Evolutionary conservation across 2,888 invertebrate genomes (phyloP), one percentile per base, ranked within the genome.

Genomic region (Polietes domitor): DNA sequence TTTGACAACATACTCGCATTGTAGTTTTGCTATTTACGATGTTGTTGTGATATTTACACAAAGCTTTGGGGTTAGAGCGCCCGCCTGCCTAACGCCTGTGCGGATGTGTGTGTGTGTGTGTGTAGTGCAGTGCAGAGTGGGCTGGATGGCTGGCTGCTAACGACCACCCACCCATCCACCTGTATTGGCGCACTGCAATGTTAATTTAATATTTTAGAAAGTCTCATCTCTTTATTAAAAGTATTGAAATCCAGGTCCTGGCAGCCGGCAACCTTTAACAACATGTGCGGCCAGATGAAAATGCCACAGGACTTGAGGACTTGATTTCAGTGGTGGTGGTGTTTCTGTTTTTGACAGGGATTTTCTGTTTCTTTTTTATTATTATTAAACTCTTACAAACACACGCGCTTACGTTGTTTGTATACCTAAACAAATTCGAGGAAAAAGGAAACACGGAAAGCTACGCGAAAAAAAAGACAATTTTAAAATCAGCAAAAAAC

Each of bases 1-100:
- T 47, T 47, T 47, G 47, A 47, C 47, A 47, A 47, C 47, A 47
- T 47, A 47, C 47, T 47, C n/a, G 47, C n/a, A 47, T 47, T 47
- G 47, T 47, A n/a, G n/a, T 47, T 47, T n/a, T n/a, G n/a, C 15
- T 47, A 47, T 47, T 47, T 47, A 47, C 47, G 47, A 47, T 47
- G 47, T 47, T 47, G 47, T 47, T 47, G 47, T 47, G 47, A 4
- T n/a, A 47, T 47, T 15, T 47, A 47, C 47, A 47, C 47, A 47
- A 47, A n/a, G 47, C 41, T 12, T 41, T 41, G 47, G 15, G 4
- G n/a, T n/a, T n/a, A n/a, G n/a, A n/a, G n/a, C n/a, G n/a, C n/a
- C 47, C 12, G n/a, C 7, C 47, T 37, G n/a, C 12, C 47, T 47
- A 37, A n/a, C n/a, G 6, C 47, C n/a, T 47, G 47, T 4, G 12